Percentiles rank a stretch among this genome's conserved stretches.
phyloP scores from a whole-genome alignment of 2,888 invertebrate genomes.

The Phlogophora meticulosa region DNA sequence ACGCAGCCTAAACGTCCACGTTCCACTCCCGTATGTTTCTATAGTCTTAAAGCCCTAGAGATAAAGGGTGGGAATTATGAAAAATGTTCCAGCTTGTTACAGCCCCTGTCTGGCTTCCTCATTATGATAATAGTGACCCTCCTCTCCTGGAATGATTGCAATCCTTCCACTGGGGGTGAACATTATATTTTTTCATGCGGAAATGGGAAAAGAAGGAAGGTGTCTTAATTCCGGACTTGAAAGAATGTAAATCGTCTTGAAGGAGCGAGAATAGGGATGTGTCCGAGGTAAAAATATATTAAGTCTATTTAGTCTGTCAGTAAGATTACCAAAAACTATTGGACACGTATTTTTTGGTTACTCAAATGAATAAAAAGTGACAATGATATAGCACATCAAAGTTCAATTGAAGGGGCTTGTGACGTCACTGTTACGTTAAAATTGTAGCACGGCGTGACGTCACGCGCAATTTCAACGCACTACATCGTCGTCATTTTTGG shows the following conservation, averaged over 20 bases:
- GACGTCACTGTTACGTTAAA: too few species aligned
- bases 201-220: constrained; percentile 27
- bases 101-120: constrained; percentile 59
- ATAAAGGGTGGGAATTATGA: constrained; percentile 66
- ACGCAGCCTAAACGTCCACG: background rate
- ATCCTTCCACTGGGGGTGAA: constrained; percentile 47
- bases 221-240: constrained; percentile 28
- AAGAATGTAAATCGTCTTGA: constrained; percentile 30
- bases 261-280: background rate
- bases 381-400: too few species aligned
- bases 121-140: constrained; percentile 67
- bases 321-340: too few species aligned
- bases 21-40: constrained; percentile 35
- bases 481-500: too few species aligned
- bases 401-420: too few species aligned
- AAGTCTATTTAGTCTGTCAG: too few species aligned
- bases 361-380: too few species aligned
- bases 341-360: too few species aligned
- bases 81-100: constrained; percentile 68
- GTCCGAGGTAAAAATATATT: too few species aligned
- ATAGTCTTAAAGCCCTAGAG: constrained; percentile 50
- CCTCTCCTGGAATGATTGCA: constrained; percentile 51
- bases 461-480: too few species aligned
- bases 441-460: too few species aligned
- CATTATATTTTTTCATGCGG: constrained; percentile 34